Conservation (phyloP, 2,113 vertebrate species). For the Gila orcuttii region DNA sequence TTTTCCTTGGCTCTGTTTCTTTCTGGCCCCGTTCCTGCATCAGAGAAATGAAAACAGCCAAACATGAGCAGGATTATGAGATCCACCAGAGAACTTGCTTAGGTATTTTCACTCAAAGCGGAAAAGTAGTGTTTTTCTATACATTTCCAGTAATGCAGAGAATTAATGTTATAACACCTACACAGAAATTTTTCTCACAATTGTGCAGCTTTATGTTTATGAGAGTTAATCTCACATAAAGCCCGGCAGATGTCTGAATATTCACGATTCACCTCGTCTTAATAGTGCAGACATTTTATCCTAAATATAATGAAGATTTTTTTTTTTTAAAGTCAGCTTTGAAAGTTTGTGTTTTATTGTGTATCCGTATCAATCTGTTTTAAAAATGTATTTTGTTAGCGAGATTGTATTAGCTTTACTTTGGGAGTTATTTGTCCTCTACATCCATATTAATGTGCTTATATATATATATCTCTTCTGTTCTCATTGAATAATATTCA, state of each 20-base stretch:
- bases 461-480: not conserved
- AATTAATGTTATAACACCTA: not conserved
- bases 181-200: not conserved
- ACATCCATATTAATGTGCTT: not conserved
- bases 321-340: not conserved
- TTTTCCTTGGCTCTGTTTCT: conserved; percentile 44
- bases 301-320: not conserved
- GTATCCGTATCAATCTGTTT: not conserved
- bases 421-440: not conserved
- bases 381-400: not conserved
- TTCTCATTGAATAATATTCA: not conserved
- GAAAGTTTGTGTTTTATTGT: not conserved
- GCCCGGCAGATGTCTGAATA: not conserved
- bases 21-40: conserved; percentile 32
- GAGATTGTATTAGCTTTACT: not conserved
- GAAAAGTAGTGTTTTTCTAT: not conserved
- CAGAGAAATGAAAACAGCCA: conserved; percentile 40
- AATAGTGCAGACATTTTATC: not conserved
- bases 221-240: not conserved
- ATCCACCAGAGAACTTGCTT: conserved; percentile 43
- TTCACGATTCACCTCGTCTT: not conserved
- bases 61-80: conserved; percentile 37
- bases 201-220: not conserved
- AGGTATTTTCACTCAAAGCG: conserved; percentile 21
- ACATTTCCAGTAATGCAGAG: not conserved